phyloP scores from a whole-genome alignment of 2,113 vertebrate genomes.

The Fregetta grallaria region DNA sequence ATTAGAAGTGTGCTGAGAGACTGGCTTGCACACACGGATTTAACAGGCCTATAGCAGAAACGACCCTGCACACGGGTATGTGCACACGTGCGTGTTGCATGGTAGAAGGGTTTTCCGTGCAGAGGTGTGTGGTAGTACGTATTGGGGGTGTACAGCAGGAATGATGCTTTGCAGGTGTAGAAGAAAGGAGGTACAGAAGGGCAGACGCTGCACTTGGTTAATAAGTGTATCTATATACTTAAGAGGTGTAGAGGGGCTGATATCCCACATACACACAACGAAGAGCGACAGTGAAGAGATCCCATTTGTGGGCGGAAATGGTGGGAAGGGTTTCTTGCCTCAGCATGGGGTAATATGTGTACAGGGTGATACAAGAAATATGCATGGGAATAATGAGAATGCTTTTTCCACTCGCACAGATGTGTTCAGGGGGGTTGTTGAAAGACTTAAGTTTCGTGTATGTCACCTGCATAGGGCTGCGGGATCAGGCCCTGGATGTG shows the following conservation, averaged over 20 bases:
- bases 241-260: rapidly evolving
- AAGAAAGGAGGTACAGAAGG: too few relatives aligned
- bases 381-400: too few relatives aligned
- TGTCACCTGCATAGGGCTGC: not conserved
- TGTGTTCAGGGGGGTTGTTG: rapidly evolving
- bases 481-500: rapidly evolving
- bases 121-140: not conserved
- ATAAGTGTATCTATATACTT: rapidly evolving
- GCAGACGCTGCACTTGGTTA: too few relatives aligned
- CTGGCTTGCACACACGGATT: rapidly evolving
- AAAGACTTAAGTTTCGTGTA: too few relatives aligned
- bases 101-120: not conserved
- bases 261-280: rapidly evolving
- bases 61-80: rapidly evolving
- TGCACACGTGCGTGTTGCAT: rapidly evolving
- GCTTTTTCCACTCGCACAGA: not conserved
- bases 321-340: not conserved
- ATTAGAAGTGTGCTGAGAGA: not conserved
- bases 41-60: not conserved
- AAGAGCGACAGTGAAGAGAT: not conserved
- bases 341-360: rapidly evolving
- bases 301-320: rapidly evolving
- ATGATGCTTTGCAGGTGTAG: not conserved
- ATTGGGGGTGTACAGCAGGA: not conserved
- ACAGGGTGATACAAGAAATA: not conserved